A percentile compares a stretch with the other conserved stretches of the same genome.
phyloP scores from a whole-genome alignment of 1,140 invertebrate genomes.

The Plutomurus gul region DNA sequence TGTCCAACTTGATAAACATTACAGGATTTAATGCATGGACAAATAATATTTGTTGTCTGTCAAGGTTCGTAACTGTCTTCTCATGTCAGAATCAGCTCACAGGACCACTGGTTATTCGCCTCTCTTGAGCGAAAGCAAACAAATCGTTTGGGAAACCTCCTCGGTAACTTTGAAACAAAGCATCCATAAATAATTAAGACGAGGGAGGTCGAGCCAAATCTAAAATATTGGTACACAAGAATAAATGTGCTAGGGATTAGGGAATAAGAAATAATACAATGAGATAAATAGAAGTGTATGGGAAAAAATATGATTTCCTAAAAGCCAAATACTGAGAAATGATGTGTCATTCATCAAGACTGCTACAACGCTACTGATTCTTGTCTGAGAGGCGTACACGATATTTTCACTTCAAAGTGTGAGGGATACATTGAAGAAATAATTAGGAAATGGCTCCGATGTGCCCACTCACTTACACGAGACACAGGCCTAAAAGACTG shows the following conservation, averaged over 20 bases:
- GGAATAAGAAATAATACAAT: neutral
- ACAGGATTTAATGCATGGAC: too few species aligned
- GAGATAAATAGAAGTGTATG: neutral
- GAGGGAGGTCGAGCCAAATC: too few species aligned
- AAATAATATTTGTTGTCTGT: too few species aligned
- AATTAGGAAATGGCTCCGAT: neutral
- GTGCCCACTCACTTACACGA: neutral
- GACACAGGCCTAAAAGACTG: too few species aligned
- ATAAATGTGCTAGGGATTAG: neutral
- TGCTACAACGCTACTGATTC: neutral
- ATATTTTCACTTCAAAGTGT: neutral
- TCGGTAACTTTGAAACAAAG: too few species aligned
- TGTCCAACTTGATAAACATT: too few species aligned
- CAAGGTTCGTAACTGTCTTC: too few species aligned
- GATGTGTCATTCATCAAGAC: neutral
- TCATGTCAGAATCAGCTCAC: too few species aligned
- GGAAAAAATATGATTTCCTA: neutral
- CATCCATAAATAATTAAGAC: too few species aligned
- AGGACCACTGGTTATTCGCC: too few species aligned
- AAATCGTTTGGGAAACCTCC: too few species aligned
- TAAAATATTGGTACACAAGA: constrained; percentile 5
- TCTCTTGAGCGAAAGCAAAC: too few species aligned
- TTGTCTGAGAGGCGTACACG: neutral
- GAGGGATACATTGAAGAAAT: neutral
- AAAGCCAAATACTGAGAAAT: neutral